Percentiles rank a stretch among this genome's conserved stretches.
Evolutionary conservation across 2,113 vertebrate species (phyloP).

Genomic region (Sus scrofa): T2T-Sscrofa CM000820.6:8386501-8387000

Average conservation of each 20-base stretch:
- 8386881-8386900: too few relatives aligned
- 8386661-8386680: not conserved
- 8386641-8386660: not conserved
- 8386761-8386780: too few relatives aligned
- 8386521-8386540: not conserved
- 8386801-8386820: too few relatives aligned
- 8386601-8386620: constrained; percentile 25
- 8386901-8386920: too few relatives aligned
- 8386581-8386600: not conserved
- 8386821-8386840: too few relatives aligned
- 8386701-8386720: not conserved
- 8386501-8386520: not conserved
- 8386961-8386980: too few relatives aligned
- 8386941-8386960: too few relatives aligned
- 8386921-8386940: too few relatives aligned
- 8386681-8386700: not conserved
- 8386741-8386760: not conserved
- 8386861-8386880: too few relatives aligned
- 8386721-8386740: not conserved
- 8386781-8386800: too few relatives aligned
- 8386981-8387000: too few relatives aligned
- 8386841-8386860: too few relatives aligned
- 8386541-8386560: not conserved
- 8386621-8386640: constrained; percentile 16
- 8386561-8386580: not conserved